A percentile compares a stretch with the other conserved stretches of the same genome.
These are phyloP conservation scores for Cosmorhoe ocellata DNA, from an alignment of 2,888 invertebrate genomes.

Conservation along the genomic window DNA sequence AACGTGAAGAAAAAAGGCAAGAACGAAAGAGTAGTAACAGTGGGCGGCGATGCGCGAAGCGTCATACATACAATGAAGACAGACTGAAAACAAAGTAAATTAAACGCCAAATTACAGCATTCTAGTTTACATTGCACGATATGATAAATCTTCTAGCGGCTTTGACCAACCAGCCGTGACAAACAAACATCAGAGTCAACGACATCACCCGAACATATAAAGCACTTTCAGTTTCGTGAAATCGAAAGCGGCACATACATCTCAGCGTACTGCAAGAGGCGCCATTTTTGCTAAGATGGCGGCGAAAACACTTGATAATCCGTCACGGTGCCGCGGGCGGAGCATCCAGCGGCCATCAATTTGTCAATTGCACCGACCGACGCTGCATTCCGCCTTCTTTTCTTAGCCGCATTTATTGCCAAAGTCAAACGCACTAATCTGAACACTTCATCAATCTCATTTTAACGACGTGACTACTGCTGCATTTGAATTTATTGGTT, in stretches of 20 bases:
- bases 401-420: conserved; percentile 27
- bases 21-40: conserved; percentile 54
- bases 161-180: conserved; percentile 69
- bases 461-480: conserved; percentile 19
- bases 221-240: conserved; percentile 79
- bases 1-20: conserved; percentile 39
- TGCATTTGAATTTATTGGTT: conserved; percentile 12
- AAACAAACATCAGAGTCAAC: conserved; percentile 80
- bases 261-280: conserved; percentile 58
- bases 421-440: conserved; percentile 26
- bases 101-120: conserved; percentile 66
- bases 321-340: conserved; percentile 58
- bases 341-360: conserved; percentile 58
- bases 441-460: conserved; percentile 21
- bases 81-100: conserved; percentile 68
- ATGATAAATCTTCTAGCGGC: conserved; percentile 57
- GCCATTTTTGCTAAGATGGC: conserved; percentile 71
- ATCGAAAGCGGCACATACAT: conserved; percentile 74
- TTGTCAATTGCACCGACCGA: conserved; percentile 54
- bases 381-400: conserved; percentile 40
- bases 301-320: conserved; percentile 67
- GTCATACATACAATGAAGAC: conserved; percentile 50
- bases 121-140: conserved; percentile 68
- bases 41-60: conserved; percentile 52
- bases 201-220: conserved; percentile 77